phyloP scores from a whole-genome alignment of 37 sponge, comb jelly and placozoan species.

The Ephydatia muelleri region DNA sequence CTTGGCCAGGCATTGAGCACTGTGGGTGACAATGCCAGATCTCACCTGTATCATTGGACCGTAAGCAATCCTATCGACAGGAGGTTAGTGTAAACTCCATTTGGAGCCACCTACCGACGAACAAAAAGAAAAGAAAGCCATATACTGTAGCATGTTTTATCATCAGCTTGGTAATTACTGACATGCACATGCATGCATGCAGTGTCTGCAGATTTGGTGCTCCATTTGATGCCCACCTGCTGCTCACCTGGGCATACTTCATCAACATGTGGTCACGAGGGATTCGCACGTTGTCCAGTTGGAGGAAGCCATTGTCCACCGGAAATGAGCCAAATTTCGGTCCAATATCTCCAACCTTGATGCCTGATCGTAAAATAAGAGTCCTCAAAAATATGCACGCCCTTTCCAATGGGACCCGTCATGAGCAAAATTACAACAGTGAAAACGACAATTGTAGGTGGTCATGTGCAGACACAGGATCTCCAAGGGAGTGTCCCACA shows the following conservation, averaged over 20 bases:
- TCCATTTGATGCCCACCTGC: background rate
- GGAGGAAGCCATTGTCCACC: conserved; percentile 88
- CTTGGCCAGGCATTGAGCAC: conserved; percentile 44
- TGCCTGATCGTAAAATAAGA: conserved; percentile 33
- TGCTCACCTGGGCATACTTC: conserved; percentile 76
- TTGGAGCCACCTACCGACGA: conserved; percentile 85
- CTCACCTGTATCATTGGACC: conserved; percentile 89
- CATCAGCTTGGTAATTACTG: too few species aligned
- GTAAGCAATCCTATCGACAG: conserved; percentile 68
- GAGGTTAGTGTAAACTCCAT: conserved; percentile 80
- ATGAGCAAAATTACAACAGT: too few species aligned
- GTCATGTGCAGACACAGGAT: too few species aligned
- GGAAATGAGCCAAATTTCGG: conserved; percentile 80
- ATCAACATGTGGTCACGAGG: conserved; percentile 93
- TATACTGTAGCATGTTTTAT: background rate
- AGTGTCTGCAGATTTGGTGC: background rate
- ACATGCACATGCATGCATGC: too few species aligned
- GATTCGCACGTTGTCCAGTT: conserved; percentile 77
- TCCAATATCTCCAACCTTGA: conserved; percentile 93
- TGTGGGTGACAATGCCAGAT: conserved; percentile 32
- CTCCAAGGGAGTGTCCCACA: too few species aligned
- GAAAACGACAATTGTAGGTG: too few species aligned
- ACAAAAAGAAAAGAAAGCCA: background rate
- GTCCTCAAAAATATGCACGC: too few species aligned
- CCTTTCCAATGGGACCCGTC: too few species aligned